Percentiles rank a stretch among this genome's conserved stretches.
Conservation (phyloP, 1,140 invertebrate species). For the Eufriesea mexicana region DNA sequence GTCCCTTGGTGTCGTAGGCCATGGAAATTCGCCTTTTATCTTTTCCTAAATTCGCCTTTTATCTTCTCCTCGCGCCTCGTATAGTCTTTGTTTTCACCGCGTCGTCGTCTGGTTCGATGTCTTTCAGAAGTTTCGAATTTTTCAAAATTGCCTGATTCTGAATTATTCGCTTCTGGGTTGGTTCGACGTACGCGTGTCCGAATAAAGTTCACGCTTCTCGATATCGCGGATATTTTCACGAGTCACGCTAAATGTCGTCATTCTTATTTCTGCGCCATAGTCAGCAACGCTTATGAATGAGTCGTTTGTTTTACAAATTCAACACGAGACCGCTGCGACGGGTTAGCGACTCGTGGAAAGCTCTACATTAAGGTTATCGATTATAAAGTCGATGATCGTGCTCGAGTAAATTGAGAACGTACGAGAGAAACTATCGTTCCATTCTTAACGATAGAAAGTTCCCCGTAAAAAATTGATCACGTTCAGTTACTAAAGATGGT, state of each 20-base stretch:
- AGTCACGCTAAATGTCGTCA: constrained; percentile 32
- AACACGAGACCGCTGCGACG: not conserved
- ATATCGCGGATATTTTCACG: not conserved
- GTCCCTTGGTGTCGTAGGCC: no score
- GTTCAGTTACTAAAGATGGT: not conserved
- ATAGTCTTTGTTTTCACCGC: no score
- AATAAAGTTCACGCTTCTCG: no score
- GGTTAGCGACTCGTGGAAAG: constrained; percentile 26
- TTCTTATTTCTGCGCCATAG: constrained; percentile 28
- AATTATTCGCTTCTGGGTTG: no score
- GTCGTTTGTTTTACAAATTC: constrained; percentile 26
- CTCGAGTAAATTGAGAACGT: constrained; percentile 4
- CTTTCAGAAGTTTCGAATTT: no score
- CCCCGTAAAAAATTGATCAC: constrained; percentile 12
- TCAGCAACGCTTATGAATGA: constrained; percentile 32
- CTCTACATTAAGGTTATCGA: constrained; percentile 4
- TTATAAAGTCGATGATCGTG: constrained; percentile 24
- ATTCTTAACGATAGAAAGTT: constrained; percentile 12
- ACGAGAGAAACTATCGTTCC: constrained; percentile 9
- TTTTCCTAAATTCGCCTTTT: no score
- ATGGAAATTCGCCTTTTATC: no score
- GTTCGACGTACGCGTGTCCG: no score
- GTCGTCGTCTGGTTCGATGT: no score
- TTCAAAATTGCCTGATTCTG: no score
- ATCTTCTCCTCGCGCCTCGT: no score